Conservation (phyloP, 2,888 invertebrate species). For the Himalopsyche anomala region DNA sequence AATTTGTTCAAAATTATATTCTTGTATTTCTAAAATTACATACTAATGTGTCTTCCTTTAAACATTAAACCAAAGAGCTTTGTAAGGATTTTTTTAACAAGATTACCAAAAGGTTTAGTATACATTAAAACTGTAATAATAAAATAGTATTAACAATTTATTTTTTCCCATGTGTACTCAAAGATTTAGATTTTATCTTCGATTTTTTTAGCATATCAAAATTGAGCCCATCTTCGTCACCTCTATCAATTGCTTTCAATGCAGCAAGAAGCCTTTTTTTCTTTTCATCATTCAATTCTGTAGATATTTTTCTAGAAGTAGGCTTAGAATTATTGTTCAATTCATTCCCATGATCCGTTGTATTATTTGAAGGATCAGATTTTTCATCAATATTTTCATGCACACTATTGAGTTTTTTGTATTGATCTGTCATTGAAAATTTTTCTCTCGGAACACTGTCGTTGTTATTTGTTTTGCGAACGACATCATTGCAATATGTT, state of each 20-base stretch:
- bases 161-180: not conserved
- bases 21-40: too few relatives aligned
- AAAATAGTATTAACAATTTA: not conserved
- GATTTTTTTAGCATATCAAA: constrained; percentile 58
- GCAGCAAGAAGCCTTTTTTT: constrained; percentile 80
- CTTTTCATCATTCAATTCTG: constrained; percentile 69
- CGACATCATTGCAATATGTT: constrained; percentile 74
- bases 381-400: constrained; percentile 71
- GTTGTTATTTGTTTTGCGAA: constrained; percentile 65
- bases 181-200: constrained; percentile 37
- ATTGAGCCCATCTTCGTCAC: constrained; percentile 67
- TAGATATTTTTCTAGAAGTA: constrained; percentile 10
- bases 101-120: too few relatives aligned
- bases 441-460: not conserved
- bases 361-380: not conserved
- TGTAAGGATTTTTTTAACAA: too few relatives aligned
- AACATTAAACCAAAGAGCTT: too few relatives aligned
- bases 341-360: not conserved
- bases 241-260: constrained; percentile 80
- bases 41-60: too few relatives aligned
- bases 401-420: constrained; percentile 69
- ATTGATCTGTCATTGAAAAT: not conserved
- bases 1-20: too few relatives aligned
- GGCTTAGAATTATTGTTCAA: constrained; percentile 48
- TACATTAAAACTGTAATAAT: too few relatives aligned